Evolutionary conservation across 2,888 invertebrate genomes (phyloP).

Genomic region (Cancer borealis): DNA sequence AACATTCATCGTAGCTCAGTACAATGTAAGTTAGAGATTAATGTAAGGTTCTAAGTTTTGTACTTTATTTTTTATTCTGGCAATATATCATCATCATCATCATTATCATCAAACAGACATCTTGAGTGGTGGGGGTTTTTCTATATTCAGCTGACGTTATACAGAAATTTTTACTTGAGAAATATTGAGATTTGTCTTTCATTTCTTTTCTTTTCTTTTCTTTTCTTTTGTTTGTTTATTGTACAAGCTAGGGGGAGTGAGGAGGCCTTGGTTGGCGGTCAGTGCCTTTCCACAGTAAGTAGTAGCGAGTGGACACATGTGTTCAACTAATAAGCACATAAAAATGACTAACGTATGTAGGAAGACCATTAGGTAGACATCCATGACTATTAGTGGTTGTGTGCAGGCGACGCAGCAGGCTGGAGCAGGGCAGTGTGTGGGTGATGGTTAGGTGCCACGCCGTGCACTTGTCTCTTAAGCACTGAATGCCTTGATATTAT

Average conservation of each 20-base stretch:
- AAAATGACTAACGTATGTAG: slow-evolving; percentile 22
- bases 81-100: no score
- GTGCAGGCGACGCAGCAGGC: neutral
- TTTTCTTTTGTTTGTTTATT: neutral
- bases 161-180: no score
- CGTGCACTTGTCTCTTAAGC: neutral
- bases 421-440: neutral
- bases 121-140: no score
- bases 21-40: no score
- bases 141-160: no score
- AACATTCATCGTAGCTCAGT: no score
- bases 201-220: neutral
- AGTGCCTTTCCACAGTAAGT: neutral
- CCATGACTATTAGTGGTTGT: neutral
- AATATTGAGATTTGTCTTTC: no score
- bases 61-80: no score
- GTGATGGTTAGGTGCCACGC: neutral
- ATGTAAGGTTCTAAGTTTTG: no score
- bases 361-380: slow-evolving; percentile 2
- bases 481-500: neutral
- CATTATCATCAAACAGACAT: no score
- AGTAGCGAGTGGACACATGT: neutral
- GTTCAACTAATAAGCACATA: slow-evolving; percentile 21
- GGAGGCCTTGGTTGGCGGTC: neutral
- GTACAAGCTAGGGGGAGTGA: neutral